A percentile compares a stretch with the other conserved stretches of the same genome.
Evolutionary conservation across 2,797 vertebrate species (phyloP).

Genomic region (Sebastes steindachneri): DNA sequence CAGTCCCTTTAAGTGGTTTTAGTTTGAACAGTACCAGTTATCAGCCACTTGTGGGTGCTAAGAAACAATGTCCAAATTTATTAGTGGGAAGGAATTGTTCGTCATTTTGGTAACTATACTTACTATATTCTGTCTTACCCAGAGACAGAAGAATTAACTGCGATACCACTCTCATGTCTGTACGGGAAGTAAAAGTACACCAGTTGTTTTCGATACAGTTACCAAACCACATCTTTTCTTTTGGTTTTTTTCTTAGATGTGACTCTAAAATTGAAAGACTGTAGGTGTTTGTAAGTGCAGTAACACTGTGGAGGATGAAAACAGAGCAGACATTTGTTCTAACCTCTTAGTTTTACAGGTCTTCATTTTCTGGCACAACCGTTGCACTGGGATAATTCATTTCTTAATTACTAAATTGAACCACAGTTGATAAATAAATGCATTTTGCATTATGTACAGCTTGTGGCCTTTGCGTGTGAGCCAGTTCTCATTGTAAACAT

Average conservation of each 20-base stretch:
- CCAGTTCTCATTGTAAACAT: conserved; percentile 44
- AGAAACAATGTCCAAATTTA: background rate
- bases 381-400: background rate
- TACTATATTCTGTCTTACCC: background rate
- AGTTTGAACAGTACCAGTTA: background rate
- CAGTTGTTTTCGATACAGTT: background rate
- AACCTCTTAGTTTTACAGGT: background rate
- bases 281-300: background rate
- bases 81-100: background rate
- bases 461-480: conserved; percentile 21
- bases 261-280: background rate
- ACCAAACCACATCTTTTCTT: background rate
- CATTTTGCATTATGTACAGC: background rate
- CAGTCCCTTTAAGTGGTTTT: background rate
- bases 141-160: background rate
- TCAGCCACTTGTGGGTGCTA: background rate
- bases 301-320: background rate
- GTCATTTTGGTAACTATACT: background rate
- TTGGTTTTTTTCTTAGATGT: background rate
- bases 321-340: background rate
- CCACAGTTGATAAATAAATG: conserved; percentile 17
- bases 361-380: background rate
- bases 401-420: conserved; percentile 23
- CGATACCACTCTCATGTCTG: background rate
- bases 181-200: background rate